These are phyloP conservation scores for Euleptes europaea DNA, from an alignment of 2,113 vertebrate species.

Conservation along the genomic window DNA sequence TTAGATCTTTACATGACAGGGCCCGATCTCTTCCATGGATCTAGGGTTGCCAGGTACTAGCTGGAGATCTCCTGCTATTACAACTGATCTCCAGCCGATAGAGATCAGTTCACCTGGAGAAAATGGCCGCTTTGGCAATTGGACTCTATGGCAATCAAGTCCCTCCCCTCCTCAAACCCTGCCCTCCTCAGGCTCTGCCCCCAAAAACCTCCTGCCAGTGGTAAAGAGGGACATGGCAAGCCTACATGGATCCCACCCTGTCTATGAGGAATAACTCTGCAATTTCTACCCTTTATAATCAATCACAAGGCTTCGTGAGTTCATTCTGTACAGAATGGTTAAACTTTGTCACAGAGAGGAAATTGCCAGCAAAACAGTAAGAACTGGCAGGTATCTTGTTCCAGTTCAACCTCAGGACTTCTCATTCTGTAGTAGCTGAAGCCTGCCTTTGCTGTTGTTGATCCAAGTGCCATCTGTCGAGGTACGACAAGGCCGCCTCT, in stretches of 20 bases:
- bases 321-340: background rate
- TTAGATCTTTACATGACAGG: no score
- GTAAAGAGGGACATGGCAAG: no score
- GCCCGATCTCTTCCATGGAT: no score
- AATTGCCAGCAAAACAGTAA: background rate
- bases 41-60: no score
- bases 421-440: conserved; percentile 57
- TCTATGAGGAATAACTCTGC: background rate
- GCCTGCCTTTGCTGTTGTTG: conserved; percentile 65
- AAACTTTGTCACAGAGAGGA: conserved; percentile 20
- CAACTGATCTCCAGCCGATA: no score
- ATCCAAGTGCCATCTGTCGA: conserved; percentile 50
- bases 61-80: no score
- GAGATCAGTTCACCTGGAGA: no score
- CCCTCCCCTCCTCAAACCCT: no score
- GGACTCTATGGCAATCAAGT: no score
- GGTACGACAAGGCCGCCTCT: conserved; percentile 47
- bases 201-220: no score
- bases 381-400: conserved; percentile 41
- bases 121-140: no score
- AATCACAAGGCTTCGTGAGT: background rate
- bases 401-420: conserved; percentile 32
- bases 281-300: fast-evolving
- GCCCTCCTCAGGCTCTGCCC: no score
- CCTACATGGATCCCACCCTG: background rate